phyloP scores from a whole-genome alignment of 1,140 invertebrate genomes.

The Aphaenogaster ashmeadi region DNA sequence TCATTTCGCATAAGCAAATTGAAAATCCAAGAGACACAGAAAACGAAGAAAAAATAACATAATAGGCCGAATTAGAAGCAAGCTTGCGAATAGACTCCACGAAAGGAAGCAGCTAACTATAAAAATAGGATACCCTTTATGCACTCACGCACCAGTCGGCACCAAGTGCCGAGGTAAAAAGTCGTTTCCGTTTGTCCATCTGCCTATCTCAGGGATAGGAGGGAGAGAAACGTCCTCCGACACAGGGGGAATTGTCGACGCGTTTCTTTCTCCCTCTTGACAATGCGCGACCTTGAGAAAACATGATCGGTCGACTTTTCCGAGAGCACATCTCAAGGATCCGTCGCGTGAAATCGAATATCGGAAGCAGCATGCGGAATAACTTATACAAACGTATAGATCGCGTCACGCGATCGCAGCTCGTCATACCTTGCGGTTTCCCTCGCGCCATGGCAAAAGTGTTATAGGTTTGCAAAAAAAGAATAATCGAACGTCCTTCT shows the following conservation, averaged over 20 bases:
- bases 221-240: slow-evolving; percentile 43
- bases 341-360: slow-evolving; percentile 11
- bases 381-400: slow-evolving; percentile 4
- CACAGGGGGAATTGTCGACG: background rate
- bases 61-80: slow-evolving; percentile 36
- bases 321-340: background rate
- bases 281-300: slow-evolving; percentile 53
- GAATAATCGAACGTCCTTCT: background rate
- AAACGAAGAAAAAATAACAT: slow-evolving; percentile 13
- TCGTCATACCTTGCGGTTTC: slow-evolving; percentile 17
- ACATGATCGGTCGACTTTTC: background rate
- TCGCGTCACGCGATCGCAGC: slow-evolving; percentile 16
- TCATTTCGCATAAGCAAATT: background rate
- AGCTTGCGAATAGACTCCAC: slow-evolving; percentile 3
- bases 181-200: slow-evolving; percentile 79
- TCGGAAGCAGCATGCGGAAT: slow-evolving; percentile 14
- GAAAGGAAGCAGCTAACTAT: slow-evolving; percentile 59
- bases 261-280: slow-evolving; percentile 18
- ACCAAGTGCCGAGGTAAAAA: slow-evolving; percentile 77
- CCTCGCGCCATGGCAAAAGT: background rate
- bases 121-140: slow-evolving; percentile 74
- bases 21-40: background rate
- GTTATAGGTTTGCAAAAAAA: background rate
- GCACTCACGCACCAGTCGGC: slow-evolving; percentile 73
- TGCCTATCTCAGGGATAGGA: slow-evolving; percentile 66